Percentiles rank a stretch among this genome's conserved stretches.
phyloP scores from a whole-genome alignment of 2,113 vertebrate genomes.

The Upupa epops region DNA sequence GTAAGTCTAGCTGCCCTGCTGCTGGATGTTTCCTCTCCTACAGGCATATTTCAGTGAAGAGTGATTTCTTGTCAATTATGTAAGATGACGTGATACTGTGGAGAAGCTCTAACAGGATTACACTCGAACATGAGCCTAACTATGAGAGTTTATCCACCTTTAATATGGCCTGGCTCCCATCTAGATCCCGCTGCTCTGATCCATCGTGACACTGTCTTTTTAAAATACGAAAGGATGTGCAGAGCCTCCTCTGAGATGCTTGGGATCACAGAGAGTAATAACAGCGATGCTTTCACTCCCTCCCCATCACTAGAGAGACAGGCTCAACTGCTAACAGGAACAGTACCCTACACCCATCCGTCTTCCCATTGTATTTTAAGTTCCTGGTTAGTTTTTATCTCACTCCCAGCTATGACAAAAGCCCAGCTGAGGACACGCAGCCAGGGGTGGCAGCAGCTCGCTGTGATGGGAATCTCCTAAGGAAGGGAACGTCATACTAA shows the following conservation, averaged over 20 bases:
- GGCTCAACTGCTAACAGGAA: not conserved
- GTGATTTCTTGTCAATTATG: conserved; percentile 47
- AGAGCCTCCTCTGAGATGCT: not conserved
- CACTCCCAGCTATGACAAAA: not conserved
- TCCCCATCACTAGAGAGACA: not conserved
- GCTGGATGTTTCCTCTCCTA: not conserved
- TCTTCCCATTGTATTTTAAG: rapidly evolving
- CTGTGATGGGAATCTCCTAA: not conserved
- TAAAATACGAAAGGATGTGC: conserved; percentile 11
- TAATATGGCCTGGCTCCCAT: conserved; percentile 37
- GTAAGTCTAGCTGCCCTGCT: not conserved
- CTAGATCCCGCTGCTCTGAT: conserved; percentile 27
- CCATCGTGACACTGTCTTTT: not conserved
- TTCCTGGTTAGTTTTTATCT: not conserved
- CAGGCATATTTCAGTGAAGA: not conserved
- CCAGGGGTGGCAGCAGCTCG: not conserved
- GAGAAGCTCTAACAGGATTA: conserved; percentile 68
- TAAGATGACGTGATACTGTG: conserved; percentile 26
- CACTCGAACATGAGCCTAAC: conserved; percentile 18
- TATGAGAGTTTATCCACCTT: conserved; percentile 48
- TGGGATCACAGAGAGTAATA: not conserved
- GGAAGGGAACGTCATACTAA: not conserved
- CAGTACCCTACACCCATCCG: not conserved
- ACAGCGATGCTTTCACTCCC: not conserved
- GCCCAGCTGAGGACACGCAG: not conserved